Base-by-base conservation (phyloP, 2,113 vertebrate genomes). In the Chaetodon trifascialis region DNA sequence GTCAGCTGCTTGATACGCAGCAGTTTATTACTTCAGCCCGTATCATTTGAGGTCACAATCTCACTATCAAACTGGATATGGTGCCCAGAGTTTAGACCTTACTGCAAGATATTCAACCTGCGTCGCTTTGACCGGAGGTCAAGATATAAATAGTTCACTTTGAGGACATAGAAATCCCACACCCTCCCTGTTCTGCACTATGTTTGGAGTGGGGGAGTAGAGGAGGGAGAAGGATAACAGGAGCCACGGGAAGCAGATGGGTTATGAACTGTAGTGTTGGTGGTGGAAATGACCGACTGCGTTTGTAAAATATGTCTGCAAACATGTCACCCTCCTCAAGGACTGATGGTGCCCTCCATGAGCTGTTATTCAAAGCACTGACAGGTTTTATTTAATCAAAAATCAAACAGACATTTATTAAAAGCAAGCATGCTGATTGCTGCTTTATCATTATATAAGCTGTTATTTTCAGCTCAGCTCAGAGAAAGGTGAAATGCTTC, bases 61-160 rank as follows among this genome's bases (percentile, higher is more conserved):
- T 49, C n/a, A 0, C 30, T 19, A 5, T 60, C 12, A 11, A 66
- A 46, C 47, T 67, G 40, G 19, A 17, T 25, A 0, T 11, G 36
- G 21, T 44, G 14, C 23, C 49, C 15, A 74, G 25, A 44, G 23
- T 36, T 14, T 49, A 4, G 8, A 40, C 14, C 10, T 17, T 14
- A 46, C 73, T 55, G 47, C n/a, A 21, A n/a, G 58, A 66, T 55
- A 78, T 49, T 44, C 15, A 63, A 30, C 56, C 77, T 70, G 65
- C 66, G 23, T 21, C 1, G 8, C 55, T 15, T 51, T 34, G 8
- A 76, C 66, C 12, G 40, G 70, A 47, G 54, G 73, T 47, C 66
- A 68, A 56, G 73, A 84, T 78, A 74, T 69, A 83, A 80, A 82
- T 80, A 82, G 80, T 82, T 11, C 16, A n/a, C 40, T 69, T 75